Evolutionary conservation across 2,113 vertebrate species (phyloP).

Genomic region (Phyllopteryx taeniolatus): DNA sequence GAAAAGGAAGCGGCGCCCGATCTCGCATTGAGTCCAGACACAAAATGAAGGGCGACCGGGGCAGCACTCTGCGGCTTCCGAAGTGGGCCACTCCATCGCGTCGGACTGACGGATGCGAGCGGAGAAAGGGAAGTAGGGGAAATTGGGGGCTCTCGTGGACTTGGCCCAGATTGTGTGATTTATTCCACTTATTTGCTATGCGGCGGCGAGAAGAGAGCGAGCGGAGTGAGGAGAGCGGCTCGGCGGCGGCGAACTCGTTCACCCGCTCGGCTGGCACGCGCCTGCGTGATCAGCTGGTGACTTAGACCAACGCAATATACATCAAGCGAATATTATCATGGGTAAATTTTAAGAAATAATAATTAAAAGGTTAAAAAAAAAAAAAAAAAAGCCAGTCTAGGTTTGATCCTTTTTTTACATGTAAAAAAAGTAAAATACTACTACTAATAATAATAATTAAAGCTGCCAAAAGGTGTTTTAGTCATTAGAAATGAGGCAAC

Average conservation of each 20-base stretch:
- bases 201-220: conserved; percentile 57
- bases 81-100: conserved; percentile 60
- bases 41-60: conserved; percentile 54
- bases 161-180: conserved; percentile 73
- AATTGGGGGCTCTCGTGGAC: conserved; percentile 57
- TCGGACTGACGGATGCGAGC: conserved; percentile 54
- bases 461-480: neutral
- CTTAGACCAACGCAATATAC: no score
- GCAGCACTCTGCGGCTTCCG: conserved; percentile 51
- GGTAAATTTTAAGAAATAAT: no score
- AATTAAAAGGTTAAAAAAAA: no score
- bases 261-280: neutral
- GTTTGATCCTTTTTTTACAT: no score
- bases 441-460: no score
- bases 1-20: conserved; percentile 24
- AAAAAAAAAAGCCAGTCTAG: no score
- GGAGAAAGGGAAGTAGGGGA: conserved; percentile 52
- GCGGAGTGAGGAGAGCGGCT: neutral
- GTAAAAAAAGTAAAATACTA: no score
- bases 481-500: neutral
- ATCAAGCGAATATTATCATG: no score
- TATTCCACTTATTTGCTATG: conserved; percentile 71
- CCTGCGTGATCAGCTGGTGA: no score
- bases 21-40: conserved; percentile 56
- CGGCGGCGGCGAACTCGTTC: neutral